Conservation (phyloP, 1,140 invertebrate species). For the Hestina assimilis region DNA sequence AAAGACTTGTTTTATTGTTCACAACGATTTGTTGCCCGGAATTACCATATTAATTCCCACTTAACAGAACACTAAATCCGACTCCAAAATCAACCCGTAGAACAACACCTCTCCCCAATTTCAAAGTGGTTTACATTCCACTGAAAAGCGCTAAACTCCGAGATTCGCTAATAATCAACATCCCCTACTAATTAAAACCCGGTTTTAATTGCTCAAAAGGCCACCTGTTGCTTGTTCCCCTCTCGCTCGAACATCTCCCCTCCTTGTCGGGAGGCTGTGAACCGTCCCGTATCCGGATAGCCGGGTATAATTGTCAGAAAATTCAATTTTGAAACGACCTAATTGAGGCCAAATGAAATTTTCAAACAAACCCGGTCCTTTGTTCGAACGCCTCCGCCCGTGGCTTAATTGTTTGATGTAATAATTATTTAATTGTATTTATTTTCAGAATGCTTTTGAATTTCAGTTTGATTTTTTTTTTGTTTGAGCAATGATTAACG, state of each 20-base stretch:
- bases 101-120: slow-evolving; percentile 32
- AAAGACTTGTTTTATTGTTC: no score
- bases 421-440: slow-evolving; percentile 59
- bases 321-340: slow-evolving; percentile 67
- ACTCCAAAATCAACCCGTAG: slow-evolving; percentile 14
- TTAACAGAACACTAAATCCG: slow-evolving; percentile 9
- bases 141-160: slow-evolving; percentile 59
- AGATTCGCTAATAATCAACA: slow-evolving; percentile 71
- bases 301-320: slow-evolving; percentile 67
- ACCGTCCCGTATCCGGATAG: slow-evolving; percentile 72
- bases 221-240: slow-evolving; percentile 61
- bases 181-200: slow-evolving; percentile 75
- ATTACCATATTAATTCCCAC: slow-evolving; percentile 5
- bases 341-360: slow-evolving; percentile 71
- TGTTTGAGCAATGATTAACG: neutral
- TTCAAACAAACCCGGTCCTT: slow-evolving; percentile 56
- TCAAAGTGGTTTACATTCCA: slow-evolving; percentile 60
- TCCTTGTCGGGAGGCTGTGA: slow-evolving; percentile 54
- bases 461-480: slow-evolving; percentile 1
- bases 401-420: slow-evolving; percentile 61
- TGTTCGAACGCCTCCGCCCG: slow-evolving; percentile 55
- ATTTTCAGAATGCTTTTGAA: slow-evolving; percentile 23
- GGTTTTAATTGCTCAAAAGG: slow-evolving; percentile 70
- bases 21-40: neutral
- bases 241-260: slow-evolving; percentile 20